Base-by-base conservation (phyloP, 2,888 invertebrate genomes). In the Limnephilus lunatus region DNA sequence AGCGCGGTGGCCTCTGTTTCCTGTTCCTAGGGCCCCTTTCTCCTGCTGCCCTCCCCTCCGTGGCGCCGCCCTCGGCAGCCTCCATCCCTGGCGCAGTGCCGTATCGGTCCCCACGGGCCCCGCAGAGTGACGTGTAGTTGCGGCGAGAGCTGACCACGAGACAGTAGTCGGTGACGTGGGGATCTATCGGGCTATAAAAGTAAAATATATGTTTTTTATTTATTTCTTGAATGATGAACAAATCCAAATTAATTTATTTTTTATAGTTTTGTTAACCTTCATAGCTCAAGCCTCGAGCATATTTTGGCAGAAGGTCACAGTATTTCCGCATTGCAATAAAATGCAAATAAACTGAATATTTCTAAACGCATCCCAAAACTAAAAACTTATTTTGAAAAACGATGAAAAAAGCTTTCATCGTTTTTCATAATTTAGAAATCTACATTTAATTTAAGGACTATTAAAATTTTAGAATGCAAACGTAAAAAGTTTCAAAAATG, bases 121-220 rank as follows among this genome's bases (percentile, higher is more conserved):
- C 95, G 94, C 96, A 97, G 80, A 96, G 94, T 0, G 96, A 95
- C 15, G 95, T 94, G 94, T 96, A 96, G 93, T 95, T 95, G 81
- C 94, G 94, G 83, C 94, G 94, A 2, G 95, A 95, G 94, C 96
- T 97, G 80, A 96, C 95, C 30, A 96, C 95, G 32, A 97, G 94
- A 94, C 96, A 97, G 94, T 97, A 97, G 93, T 95, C 94, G 92
- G 95, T 96, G n/a, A 95, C 94, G 93, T 96, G 95, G 7, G 96
- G 96, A 94, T 96, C 96, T 85, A 96, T 95, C 80, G 95, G 94
- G 94, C 96, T 96, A 94, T 25, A 68, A 68, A 25, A 68, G 7
- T 44, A 68, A 68, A 68, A 9, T n/a, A 68, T 1, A 15, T 5
- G 53, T 1, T 68, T 19, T 48, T 53, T 53, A 53, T 5, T 35